Conservation (phyloP, 2,888 invertebrate genomes). For the Cheilosia vernalis region DNA sequence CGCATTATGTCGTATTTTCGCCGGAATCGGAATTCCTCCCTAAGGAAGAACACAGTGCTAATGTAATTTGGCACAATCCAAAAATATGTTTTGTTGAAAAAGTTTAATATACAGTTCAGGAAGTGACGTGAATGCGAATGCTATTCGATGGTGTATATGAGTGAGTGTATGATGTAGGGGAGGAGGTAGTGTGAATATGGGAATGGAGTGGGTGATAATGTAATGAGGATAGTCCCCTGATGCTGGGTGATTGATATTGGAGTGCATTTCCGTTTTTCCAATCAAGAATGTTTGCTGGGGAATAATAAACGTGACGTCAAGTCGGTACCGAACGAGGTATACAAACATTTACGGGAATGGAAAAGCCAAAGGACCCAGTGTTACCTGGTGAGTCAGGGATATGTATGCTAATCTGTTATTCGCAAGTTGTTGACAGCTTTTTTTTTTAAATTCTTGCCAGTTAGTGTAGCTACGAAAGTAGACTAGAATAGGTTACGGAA, state of each 20-base stretch:
- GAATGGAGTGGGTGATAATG: conserved; percentile 2
- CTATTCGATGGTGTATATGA: not conserved
- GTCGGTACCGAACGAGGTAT: too few species aligned
- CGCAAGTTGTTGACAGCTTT: too few species aligned
- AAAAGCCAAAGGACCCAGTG: too few species aligned
- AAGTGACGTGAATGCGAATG: conserved; percentile 29
- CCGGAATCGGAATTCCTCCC: conserved; percentile 60
- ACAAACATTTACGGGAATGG: too few species aligned
- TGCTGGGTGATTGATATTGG: not conserved
- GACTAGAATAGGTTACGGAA: too few species aligned
- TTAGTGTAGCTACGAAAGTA: too few species aligned
- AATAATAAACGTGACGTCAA: too few species aligned
- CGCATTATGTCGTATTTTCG: conserved; percentile 63
- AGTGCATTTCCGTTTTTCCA: not conserved
- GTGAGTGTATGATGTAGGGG: not conserved
- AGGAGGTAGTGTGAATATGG: not conserved
- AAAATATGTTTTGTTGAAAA: conserved; percentile 63
- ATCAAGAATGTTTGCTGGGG: not conserved
- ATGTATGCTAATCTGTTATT: too few species aligned
- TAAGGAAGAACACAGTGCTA: conserved; percentile 27
- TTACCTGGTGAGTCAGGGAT: too few species aligned
- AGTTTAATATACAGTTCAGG: conserved; percentile 52
- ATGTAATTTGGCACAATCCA: conserved; percentile 63
- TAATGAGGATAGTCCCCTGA: conserved; percentile 8
- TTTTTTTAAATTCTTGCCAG: too few species aligned